A percentile compares a stretch with the other conserved stretches of the same genome.
Conservation (phyloP, 2,113 vertebrate species). For the Recurvirostra avosetta region DNA sequence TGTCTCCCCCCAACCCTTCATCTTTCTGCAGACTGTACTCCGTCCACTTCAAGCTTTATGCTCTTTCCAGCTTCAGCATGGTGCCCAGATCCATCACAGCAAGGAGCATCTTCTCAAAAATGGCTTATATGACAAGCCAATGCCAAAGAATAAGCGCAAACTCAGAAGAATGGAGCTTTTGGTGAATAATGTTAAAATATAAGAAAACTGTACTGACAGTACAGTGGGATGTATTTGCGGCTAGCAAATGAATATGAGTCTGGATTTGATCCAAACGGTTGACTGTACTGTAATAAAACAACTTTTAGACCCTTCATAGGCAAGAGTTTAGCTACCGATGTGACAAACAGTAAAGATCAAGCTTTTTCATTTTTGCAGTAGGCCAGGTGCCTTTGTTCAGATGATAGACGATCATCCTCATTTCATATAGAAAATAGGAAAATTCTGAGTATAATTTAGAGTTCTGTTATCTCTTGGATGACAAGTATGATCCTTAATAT, state of each 20-base stretch:
- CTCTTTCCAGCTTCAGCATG: conserved; percentile 94
- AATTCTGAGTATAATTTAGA: not conserved
- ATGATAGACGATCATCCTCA: not conserved
- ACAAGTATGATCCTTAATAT: not conserved
- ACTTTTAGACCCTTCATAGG: not conserved
- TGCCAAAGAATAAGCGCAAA: conserved; percentile 98
- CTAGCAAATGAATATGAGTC: conserved; percentile 4
- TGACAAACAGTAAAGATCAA: not conserved
- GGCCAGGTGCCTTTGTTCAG: not conserved
- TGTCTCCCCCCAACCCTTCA: not conserved
- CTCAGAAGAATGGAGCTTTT: conserved; percentile 95
- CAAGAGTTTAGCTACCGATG: not conserved
- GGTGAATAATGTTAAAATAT: conserved; percentile 87
- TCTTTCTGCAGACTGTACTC: conserved; percentile 81
- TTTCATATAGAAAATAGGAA: not conserved
- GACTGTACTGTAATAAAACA: not conserved
- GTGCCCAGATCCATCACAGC: conserved; percentile 94
- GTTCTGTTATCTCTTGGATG: not conserved
- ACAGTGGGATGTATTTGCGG: conserved; percentile 23
- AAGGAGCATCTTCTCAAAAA: conserved; percentile 93
- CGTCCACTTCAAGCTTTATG: conserved; percentile 92
- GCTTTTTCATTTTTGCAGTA: not conserved
- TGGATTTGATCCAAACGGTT: not conserved
- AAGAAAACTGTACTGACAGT: conserved; percentile 41
- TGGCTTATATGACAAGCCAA: conserved; percentile 91